A percentile compares a stretch with the other conserved stretches of the same genome.
Evolutionary conservation across 2,888 invertebrate genomes (phyloP).

Genomic region (Cantharis rufa): DNA sequence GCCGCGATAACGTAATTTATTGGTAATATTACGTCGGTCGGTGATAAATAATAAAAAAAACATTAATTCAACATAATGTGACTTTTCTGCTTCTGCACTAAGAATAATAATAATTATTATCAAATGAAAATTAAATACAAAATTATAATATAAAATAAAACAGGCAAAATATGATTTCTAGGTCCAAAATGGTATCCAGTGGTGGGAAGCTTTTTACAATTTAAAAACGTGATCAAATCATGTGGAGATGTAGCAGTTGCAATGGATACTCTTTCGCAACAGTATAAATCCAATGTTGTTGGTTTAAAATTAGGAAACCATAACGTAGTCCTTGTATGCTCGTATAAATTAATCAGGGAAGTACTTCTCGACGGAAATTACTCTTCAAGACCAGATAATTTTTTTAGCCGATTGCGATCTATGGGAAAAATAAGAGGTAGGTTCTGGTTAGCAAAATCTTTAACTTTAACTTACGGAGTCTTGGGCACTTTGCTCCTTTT

Average conservation of each 20-base stretch:
- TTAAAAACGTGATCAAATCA: background rate
- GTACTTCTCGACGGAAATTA: background rate
- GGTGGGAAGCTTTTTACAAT: background rate
- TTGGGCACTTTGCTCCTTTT: too few species aligned
- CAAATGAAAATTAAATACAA: too few species aligned
- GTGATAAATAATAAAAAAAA: too few species aligned
- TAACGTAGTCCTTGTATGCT: background rate
- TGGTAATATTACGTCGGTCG: too few species aligned
- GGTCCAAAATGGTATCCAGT: conserved; percentile 3
- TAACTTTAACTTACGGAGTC: too few species aligned
- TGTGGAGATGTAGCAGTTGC: background rate
- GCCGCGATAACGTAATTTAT: too few species aligned
- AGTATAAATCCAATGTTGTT: background rate
- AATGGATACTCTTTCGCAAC: background rate
- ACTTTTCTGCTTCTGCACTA: too few species aligned
- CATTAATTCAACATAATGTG: too few species aligned
- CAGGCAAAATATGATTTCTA: too few species aligned
- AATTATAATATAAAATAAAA: too few species aligned
- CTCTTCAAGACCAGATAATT: background rate
- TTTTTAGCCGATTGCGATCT: background rate
- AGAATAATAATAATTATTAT: too few species aligned
- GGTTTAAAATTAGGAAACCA: background rate
- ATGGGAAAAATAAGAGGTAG: background rate
- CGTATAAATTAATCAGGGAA: background rate
- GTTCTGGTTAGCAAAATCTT: too few species aligned